Percentiles rank a stretch among this genome's conserved stretches.
Conservation (phyloP, 2,113 vertebrate species). For the Anguilla rostrata region DNA sequence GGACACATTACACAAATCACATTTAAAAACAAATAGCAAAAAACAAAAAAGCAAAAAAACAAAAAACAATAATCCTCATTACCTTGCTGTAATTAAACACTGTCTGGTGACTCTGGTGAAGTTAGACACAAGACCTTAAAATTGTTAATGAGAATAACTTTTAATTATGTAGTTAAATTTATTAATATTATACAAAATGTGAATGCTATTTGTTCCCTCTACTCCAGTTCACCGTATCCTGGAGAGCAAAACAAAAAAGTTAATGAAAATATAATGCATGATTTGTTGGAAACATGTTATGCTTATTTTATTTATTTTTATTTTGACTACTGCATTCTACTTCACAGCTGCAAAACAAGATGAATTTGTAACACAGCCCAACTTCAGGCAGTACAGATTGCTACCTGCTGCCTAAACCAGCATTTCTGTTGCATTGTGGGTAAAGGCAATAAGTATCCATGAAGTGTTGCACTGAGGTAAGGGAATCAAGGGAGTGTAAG, state of each 20-base stretch:
- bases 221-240: not conserved
- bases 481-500: not conserved
- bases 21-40: not conserved
- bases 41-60: not conserved
- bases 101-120: not conserved
- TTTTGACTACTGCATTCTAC: not conserved
- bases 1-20: not conserved
- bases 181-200: not conserved
- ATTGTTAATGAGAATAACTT: not conserved
- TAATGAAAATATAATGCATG: not conserved
- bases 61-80: not conserved
- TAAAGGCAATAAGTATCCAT: not conserved
- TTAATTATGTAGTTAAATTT: not conserved
- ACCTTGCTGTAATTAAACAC: too few species aligned
- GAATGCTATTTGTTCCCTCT: not conserved
- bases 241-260: not conserved
- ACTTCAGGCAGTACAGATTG: not conserved
- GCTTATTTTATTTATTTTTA: too few species aligned
- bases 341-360: not conserved
- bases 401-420: not conserved
- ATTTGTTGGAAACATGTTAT: not conserved
- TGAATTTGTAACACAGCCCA: not conserved
- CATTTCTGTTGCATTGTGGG: not conserved
- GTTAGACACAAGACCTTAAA: not conserved
- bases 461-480: not conserved